Conservation (phyloP, 2,113 vertebrate genomes). For the Bujurquina vittata region DNA sequence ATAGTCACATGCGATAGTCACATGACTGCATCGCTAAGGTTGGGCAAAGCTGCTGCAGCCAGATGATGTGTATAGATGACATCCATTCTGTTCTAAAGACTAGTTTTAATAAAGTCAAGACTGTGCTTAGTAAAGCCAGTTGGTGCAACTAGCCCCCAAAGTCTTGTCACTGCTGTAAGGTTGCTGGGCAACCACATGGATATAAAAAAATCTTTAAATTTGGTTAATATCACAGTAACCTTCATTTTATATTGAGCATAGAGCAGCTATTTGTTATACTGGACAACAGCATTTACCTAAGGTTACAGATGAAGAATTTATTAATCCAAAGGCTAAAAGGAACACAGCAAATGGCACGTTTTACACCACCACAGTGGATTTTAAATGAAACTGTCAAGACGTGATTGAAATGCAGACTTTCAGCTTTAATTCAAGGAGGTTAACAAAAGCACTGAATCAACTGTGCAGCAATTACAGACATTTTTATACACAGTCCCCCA, state of each 20-base stretch:
- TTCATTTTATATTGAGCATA: neutral
- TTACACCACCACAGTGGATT: neutral
- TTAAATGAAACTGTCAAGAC: neutral
- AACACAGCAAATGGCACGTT: neutral
- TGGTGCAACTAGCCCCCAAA: no score
- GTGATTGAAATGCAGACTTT: neutral
- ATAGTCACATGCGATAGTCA: neutral
- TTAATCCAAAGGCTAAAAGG: neutral
- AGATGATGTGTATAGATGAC: neutral
- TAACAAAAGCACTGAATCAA: constrained; percentile 1
- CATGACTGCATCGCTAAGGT: neutral
- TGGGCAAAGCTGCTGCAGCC: neutral
- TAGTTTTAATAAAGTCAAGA: neutral
- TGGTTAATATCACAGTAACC: neutral
- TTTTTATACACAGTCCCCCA: neutral
- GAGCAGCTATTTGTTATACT: neutral
- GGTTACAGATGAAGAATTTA: neutral
- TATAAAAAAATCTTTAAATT: neutral
- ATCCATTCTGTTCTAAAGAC: neutral
- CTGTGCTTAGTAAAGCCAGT: neutral
- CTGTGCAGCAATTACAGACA: neutral
- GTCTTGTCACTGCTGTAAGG: neutral
- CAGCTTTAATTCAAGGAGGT: neutral
- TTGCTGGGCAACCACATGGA: constrained; percentile 4
- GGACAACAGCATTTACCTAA: neutral